Evolutionary conservation across 2,888 invertebrate species (phyloP).

Genomic region (Chalcis sispes): DNA sequence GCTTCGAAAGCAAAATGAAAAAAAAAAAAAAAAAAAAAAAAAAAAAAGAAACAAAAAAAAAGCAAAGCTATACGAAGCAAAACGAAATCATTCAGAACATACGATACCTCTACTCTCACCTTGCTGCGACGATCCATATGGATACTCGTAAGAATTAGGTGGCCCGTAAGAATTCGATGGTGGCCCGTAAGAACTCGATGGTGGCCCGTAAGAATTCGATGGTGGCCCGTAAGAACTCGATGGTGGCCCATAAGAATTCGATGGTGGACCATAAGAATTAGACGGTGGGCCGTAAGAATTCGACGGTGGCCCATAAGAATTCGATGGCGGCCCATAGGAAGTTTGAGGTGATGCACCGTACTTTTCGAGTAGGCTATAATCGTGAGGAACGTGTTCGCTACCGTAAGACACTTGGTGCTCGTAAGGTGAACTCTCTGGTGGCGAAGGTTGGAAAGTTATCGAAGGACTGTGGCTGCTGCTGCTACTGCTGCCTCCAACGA

Average conservation of each 20-base stretch:
- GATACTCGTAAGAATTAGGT: background rate
- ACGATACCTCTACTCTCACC: slow-evolving; percentile 70
- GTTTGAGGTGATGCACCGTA: slow-evolving; percentile 58
- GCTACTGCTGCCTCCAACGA: background rate
- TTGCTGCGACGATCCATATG: slow-evolving; percentile 62
- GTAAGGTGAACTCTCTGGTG: too few species aligned
- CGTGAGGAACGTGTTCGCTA: too few species aligned
- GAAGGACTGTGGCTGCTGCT: too few species aligned
- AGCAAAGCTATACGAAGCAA: slow-evolving; percentile 18
- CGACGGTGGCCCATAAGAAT: slow-evolving; percentile 42
- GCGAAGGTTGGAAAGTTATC: too few species aligned
- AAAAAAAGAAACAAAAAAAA: too few species aligned
- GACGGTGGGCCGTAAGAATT: slow-evolving; percentile 12
- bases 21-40: too few species aligned
- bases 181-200: slow-evolving; percentile 55
- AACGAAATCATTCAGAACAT: slow-evolving; percentile 44
- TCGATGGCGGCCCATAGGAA: slow-evolving; percentile 62
- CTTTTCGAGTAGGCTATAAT: too few species aligned
- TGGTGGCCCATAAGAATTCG: background rate
- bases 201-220: slow-evolving; percentile 44
- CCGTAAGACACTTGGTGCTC: background rate
- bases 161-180: slow-evolving; percentile 57
- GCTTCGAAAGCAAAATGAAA: slow-evolving; percentile 6
- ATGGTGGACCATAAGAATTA: slow-evolving; percentile 50
- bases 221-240: slow-evolving; percentile 67